Percentiles rank a stretch among this genome's conserved stretches.
phyloP scores from a whole-genome alignment of 2,888 invertebrate species.

The Caenorhabditis sp. region DNA sequence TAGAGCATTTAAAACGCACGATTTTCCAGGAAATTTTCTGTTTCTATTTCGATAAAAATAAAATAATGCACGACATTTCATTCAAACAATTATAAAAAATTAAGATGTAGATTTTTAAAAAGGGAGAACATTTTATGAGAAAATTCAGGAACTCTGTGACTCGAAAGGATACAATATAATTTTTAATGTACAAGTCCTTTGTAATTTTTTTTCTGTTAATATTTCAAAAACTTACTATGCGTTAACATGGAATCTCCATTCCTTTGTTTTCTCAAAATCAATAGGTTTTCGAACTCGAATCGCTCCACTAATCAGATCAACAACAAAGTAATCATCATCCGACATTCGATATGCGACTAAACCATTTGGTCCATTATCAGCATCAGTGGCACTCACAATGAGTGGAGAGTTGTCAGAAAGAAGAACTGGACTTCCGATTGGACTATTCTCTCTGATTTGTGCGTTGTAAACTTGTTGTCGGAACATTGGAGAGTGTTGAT shows the following conservation, averaged over 20 bases:
- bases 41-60: too few relatives aligned
- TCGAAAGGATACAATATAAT: too few relatives aligned
- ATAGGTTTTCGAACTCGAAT: slow-evolving; percentile 81
- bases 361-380: slow-evolving; percentile 85
- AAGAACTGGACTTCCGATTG: slow-evolving; percentile 32
- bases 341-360: slow-evolving; percentile 81
- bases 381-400: slow-evolving; percentile 84
- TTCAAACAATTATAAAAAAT: too few relatives aligned
- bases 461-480: slow-evolving; percentile 83
- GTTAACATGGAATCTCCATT: slow-evolving; percentile 53
- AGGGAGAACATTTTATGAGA: too few relatives aligned
- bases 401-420: slow-evolving; percentile 76
- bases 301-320: slow-evolving; percentile 86
- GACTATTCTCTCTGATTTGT: slow-evolving; percentile 79
- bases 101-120: too few relatives aligned
- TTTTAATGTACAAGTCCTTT: too few relatives aligned
- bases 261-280: slow-evolving; percentile 80
- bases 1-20: too few relatives aligned
- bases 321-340: slow-evolving; percentile 82
- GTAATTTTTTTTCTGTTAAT: too few relatives aligned
- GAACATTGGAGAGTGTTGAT: slow-evolving; percentile 68
- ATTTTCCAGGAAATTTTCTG: too few relatives aligned
- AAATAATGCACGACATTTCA: too few relatives aligned
- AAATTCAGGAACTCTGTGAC: too few relatives aligned
- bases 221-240: slow-evolving; percentile 44